Evolutionary conservation across 2,888 invertebrate species (phyloP).

Genomic region (Cantharis rufa): DNA sequence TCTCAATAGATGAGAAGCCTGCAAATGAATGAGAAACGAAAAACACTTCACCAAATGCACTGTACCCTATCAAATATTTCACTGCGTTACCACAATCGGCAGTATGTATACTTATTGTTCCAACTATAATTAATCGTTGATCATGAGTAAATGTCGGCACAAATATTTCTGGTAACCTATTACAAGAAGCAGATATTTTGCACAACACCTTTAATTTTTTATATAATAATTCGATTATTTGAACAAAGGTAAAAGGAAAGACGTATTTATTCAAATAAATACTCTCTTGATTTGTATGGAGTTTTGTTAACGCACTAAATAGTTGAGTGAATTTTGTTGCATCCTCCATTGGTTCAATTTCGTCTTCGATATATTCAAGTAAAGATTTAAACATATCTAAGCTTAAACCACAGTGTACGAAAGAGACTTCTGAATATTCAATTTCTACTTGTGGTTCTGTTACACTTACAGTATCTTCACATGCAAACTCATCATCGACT

Average conservation of each 20-base stretch:
- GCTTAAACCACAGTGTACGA: slow-evolving; percentile 2
- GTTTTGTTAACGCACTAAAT: slow-evolving; percentile 14
- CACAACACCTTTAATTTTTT: slow-evolving; percentile 2
- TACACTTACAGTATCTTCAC: neutral
- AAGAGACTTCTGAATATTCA: neutral
- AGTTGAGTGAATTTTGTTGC: slow-evolving; percentile 10
- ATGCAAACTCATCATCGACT: neutral
- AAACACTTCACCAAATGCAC: slow-evolving; percentile 9
- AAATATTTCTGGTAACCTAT: neutral
- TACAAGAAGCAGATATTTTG: neutral
- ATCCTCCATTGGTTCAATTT: slow-evolving; percentile 1
- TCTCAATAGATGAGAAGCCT: neutral
- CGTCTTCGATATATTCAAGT: slow-evolving; percentile 4
- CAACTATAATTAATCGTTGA: slow-evolving; percentile 5
- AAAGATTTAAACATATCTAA: slow-evolving; percentile 2
- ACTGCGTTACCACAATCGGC: neutral
- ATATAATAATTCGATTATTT: slow-evolving; percentile 12
- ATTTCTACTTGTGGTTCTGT: neutral
- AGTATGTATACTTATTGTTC: neutral
- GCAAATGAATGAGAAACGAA: slow-evolving; percentile 12
- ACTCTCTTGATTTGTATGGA: slow-evolving; percentile 6
- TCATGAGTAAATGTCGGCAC: neutral
- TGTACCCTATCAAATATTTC: slow-evolving; percentile 15
- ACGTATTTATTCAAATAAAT: slow-evolving; percentile 6
- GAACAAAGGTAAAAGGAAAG: slow-evolving; percentile 9